Base-by-base conservation (phyloP, 2,888 invertebrate species). In the Ophioninae sp. region DNA sequence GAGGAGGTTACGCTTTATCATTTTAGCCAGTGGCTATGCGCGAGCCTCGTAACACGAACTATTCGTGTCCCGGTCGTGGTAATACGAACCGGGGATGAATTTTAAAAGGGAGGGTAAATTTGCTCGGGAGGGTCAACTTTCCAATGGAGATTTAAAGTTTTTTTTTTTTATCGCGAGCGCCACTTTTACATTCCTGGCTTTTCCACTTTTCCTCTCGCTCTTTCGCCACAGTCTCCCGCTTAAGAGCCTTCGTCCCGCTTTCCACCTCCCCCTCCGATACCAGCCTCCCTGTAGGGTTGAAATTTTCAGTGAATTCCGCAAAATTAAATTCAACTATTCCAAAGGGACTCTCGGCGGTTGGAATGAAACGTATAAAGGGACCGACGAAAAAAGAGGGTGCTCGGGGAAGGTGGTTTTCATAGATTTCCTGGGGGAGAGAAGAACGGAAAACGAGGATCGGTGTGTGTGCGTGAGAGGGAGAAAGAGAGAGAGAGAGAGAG, bases 241-340 rank as follows among this genome's bases (percentile, higher is more conserved):
- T 8, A 10, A 44, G 44, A 44, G 44, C 44, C 44, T 44, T 44
- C 44, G 13, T 44, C 44, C 44, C 44, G 7, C 44, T 44, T 44
- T 44, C 44, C 8, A 44, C 44, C 44, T 2, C 30, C n/a, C 7
- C 13, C 44, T 30, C 13, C 30, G 20, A 62, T 44, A 50, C 68
- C 41, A 17, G 6, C 21, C 44, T 50, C 30, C 30, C 13, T 37
- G 30, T n/a, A 30, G 0, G 56, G 56, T 30, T 37, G 56, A 44
- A 82, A 68, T 77, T 68, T 83, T 73, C 68, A 37, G 64, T 61
- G 84, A 78, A 79, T 80, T 79, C 64, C 13, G 30, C 64, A 67
- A 83, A 81, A 81, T 81, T 78, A 76, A 85, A 79, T 83, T 83
- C 64, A 21, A 65, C 30, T 64, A 73, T 68, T 74, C 69, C 65